Percentiles rank a stretch among this genome's conserved stretches.
These are phyloP conservation scores for Crepidodera aurea DNA, from an alignment of 2,888 invertebrate species.

Conservation along the genomic window DNA sequence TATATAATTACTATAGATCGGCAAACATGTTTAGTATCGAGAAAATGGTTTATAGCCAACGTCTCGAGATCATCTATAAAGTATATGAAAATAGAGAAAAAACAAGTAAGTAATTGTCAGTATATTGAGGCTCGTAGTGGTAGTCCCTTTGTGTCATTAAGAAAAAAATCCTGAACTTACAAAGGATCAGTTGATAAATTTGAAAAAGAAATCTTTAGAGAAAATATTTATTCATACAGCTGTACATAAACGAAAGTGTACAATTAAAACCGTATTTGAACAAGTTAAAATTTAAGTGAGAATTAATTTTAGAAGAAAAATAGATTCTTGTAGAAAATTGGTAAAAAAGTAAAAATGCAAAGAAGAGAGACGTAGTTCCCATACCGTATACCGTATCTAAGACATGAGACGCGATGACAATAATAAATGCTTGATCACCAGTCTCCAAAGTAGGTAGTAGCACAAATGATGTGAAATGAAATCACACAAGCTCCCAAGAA, in stretches of 20 bases:
- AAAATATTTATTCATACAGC: slow-evolving; percentile 10
- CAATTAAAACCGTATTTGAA: slow-evolving; percentile 7
- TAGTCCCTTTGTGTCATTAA: neutral
- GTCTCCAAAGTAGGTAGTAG: neutral
- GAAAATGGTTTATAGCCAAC: slow-evolving; percentile 10
- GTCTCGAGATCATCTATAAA: slow-evolving; percentile 14
- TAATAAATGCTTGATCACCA: neutral
- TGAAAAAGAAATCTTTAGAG: slow-evolving; percentile 4
- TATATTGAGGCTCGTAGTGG: neutral
- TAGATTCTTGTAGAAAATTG: slow-evolving; percentile 8
- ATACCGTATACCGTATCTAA: neutral
- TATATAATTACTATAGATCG: neutral
- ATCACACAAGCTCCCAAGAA: too few species aligned
- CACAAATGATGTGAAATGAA: too few species aligned
- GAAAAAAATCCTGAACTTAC: slow-evolving; percentile 12
- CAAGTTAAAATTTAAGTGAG: neutral
- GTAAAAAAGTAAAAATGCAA: slow-evolving; percentile 1
- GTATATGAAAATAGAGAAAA: slow-evolving; percentile 9
- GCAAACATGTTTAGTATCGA: slow-evolving; percentile 8
- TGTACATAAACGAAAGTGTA: slow-evolving; percentile 5
- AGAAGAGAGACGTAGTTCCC: neutral
- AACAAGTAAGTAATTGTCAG: neutral
- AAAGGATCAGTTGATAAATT: slow-evolving; percentile 9
- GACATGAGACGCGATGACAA: neutral
- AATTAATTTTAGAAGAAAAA: slow-evolving; percentile 3